Conservation (phyloP, 2,113 vertebrate species). For the Gallinago undulata region DNA sequence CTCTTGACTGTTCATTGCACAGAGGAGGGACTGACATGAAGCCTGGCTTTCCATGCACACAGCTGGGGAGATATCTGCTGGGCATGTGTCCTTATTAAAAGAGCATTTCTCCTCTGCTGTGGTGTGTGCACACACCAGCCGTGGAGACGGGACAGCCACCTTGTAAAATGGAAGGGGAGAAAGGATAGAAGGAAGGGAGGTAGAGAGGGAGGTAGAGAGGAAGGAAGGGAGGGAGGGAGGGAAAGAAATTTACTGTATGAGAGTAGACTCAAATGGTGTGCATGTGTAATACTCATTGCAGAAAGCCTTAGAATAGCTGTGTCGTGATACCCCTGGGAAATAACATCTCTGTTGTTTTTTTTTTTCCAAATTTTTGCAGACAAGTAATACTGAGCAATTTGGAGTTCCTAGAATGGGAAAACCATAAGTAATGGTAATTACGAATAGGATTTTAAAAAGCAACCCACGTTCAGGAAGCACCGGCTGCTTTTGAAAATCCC, state of each 20-base stretch:
- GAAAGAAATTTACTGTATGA: neutral
- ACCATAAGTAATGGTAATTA: neutral
- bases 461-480: neutral
- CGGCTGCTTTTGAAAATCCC: neutral
- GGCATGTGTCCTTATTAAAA: neutral
- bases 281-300: neutral
- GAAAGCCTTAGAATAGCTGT: neutral
- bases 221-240: neutral
- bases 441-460: neutral
- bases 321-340: rapidly evolving
- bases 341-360: neutral
- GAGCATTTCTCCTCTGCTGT: neutral
- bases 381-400: neutral
- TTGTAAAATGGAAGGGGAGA: no score
- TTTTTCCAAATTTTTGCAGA: neutral
- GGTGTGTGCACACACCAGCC: neutral
- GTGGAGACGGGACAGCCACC: neutral
- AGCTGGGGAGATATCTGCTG: rapidly evolving
- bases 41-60: neutral
- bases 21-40: neutral
- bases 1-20: neutral
- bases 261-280: neutral
- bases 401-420: neutral
- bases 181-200: neutral
- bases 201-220: no score